These are phyloP conservation scores for Trachelus troglodyta DNA, from an alignment of 2,888 invertebrate species.

Conservation along the genomic window DNA sequence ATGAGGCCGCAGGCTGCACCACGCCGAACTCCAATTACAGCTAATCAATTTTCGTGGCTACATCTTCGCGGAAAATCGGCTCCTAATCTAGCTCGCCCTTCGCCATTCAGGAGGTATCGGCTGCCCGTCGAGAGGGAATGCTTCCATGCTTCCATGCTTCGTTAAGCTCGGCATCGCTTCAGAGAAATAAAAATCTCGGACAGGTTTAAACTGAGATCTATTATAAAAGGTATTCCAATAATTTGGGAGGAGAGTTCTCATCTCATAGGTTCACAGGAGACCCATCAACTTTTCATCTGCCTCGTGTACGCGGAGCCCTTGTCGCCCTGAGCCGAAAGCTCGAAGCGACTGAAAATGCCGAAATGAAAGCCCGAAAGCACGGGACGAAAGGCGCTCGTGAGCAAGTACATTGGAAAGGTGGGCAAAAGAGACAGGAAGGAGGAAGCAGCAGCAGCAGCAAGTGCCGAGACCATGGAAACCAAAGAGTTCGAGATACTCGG, in stretches of 20 bases:
- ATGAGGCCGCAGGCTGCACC: neutral
- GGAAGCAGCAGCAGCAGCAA: neutral
- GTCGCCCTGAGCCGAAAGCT: neutral
- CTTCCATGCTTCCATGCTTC: neutral
- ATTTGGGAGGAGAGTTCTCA: neutral
- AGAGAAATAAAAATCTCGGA: neutral
- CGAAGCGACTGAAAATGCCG: neutral
- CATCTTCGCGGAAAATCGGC: constrained; percentile 50
- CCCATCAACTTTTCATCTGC: neutral
- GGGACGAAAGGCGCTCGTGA: neutral
- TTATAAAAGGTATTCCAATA: neutral
- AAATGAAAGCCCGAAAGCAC: neutral
- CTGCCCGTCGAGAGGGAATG: neutral
- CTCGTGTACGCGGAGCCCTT: neutral
- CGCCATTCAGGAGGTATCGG: neutral
- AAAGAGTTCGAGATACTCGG: neutral
- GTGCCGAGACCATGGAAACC: neutral
- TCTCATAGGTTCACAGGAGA: neutral
- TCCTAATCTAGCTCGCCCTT: constrained; percentile 10
- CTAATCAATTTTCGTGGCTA: constrained; percentile 50
- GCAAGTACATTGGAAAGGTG: neutral
- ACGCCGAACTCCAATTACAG: constrained; percentile 37
- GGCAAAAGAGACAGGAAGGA: neutral
- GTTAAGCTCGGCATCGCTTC: neutral
- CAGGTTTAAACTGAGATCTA: neutral